Base-by-base conservation (phyloP, 2,888 invertebrate species). In the Dynastes hyllus region DNA sequence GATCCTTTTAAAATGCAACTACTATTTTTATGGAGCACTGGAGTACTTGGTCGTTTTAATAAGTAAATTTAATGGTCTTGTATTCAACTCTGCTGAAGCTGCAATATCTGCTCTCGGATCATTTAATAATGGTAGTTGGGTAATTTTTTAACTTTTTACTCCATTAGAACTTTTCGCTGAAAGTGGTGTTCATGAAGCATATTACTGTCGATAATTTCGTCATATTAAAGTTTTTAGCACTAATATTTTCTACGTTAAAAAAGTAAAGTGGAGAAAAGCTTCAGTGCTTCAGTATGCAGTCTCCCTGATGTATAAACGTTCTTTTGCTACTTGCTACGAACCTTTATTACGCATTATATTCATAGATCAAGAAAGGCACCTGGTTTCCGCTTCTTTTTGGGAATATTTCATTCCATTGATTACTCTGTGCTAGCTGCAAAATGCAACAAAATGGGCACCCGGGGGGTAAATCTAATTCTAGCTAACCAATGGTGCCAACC, bases 1-100 rank as follows among this genome's bases (percentile, higher is more conserved):
- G 73, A 75, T 75, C 61, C 73, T 75, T 11, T 63, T 75, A 75
- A 75, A 75, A 75, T 75, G 73, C 73, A 75, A 61, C 73, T 75
- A 61, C 61, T 75, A 75, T 75, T 75, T 75, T 75, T 58, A 75
- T 45, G 63, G 45, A 61, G 58, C 61, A 45, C 55, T 58, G 37
- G 58, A 73, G 58, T 29, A 61, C 73, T 61, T 22, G 61, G 58
- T 75, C 58, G 73, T 75, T 61, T 75, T 75, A 75, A 75, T 75
- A 75, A 75, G 45, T 75, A 75, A 75, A 75, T 75, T 75, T 61
- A 75, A 75, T 45, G 61, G 61, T 61, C 61, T 75, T 40, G 55
- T 58, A 71, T 58, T 55, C 37, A 37, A 16, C 71, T 61, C 45
- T 22, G 61, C 8, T 40, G 11, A 45, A 40, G 40, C 45, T 50